Base-by-base conservation (phyloP, 2,888 invertebrate species). In the Aricia artaxerxes region DNA sequence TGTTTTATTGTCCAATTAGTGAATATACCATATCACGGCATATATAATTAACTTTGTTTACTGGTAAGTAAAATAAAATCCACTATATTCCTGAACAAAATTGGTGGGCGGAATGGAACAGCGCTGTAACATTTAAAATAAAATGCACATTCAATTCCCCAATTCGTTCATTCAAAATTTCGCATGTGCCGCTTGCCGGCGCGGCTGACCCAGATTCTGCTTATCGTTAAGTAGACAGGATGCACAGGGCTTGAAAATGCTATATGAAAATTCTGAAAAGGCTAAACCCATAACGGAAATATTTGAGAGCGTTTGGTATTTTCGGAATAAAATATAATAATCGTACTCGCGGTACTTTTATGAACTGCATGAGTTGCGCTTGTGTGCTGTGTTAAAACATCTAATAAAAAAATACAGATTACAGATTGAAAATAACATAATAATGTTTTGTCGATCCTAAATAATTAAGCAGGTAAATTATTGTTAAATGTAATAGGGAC, bases 161-260 rank as follows among this genome's bases (percentile, higher is more conserved):
- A 69, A 69, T 35, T 38, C 69, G 35, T 13, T 38, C 13, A 38
- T 13, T 38, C 13, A 38, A 69, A 64, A 69, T 69, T 69, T 69
- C 35, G 16, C 69, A 38, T 35, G 69, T 69, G 38, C 38, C 35
- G 64, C 3, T 24, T 64, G 64, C 64, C 31, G 31, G 64, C 64
- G 35, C 64, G 35, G 69, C 69, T 69, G 69, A 38, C 69, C 69
- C 38, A 38, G 13, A 69, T 69, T 69, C 69, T 35, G 69, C 69
- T 69, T 69, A 69, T 69, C 69, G 69, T 38, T 69, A 69, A 69
- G 35, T 35, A 69, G 69, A 69, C 69, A 69, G 35, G 64, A 64
- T 64, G 64, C 69, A 69, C 69, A 69, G 69, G 35, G 35, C 4
- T 13, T 38, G 38, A 38, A 35, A 69, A 69, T 69, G 69, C 69